Evolutionary conservation across 2,888 invertebrate genomes (phyloP).

Genomic region (Agrotis ipsilon): DNA sequence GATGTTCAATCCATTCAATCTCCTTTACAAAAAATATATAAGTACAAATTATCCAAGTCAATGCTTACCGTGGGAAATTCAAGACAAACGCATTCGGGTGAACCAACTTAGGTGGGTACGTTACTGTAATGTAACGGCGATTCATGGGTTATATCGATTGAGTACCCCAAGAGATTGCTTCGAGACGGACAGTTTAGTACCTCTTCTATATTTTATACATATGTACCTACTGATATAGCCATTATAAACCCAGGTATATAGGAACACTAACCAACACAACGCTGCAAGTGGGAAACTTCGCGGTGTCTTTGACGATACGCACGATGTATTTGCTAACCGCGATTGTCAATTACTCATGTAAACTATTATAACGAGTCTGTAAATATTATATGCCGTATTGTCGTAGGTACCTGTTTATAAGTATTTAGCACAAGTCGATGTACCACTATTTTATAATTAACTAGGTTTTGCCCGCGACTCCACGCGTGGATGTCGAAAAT

Average conservation of each 20-base stretch:
- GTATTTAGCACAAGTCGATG: constrained; percentile 5
- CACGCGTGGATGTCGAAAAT: no score
- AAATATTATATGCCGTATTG: constrained; percentile 35
- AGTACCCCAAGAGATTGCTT: constrained; percentile 41
- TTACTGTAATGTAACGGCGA: constrained; percentile 49
- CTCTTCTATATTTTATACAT: constrained; percentile 17
- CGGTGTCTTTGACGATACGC: constrained; percentile 64
- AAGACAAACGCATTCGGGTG: constrained; percentile 28
- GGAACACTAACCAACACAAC: constrained; percentile 7
- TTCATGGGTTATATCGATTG: constrained; percentile 27
- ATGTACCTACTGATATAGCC: constrained; percentile 18
- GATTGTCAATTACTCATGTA: constrained; percentile 72
- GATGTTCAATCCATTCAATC: constrained; percentile 22
- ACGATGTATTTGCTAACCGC: constrained; percentile 71
- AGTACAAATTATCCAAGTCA: constrained; percentile 22
- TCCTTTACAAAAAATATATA: constrained; percentile 24
- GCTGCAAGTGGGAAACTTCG: constrained; percentile 22
- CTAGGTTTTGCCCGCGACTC: not conserved
- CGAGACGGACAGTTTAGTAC: constrained; percentile 30
- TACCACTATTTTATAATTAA: not conserved
- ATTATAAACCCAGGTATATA: constrained; percentile 9
- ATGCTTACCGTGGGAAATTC: constrained; percentile 45
- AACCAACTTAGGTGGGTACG: constrained; percentile 29
- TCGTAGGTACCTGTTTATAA: constrained; percentile 14
- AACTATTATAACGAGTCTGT: constrained; percentile 59